These are phyloP conservation scores for Mercenaria mercenaria DNA, from an alignment of 1,140 invertebrate genomes.

Conservation along the genomic window DNA sequence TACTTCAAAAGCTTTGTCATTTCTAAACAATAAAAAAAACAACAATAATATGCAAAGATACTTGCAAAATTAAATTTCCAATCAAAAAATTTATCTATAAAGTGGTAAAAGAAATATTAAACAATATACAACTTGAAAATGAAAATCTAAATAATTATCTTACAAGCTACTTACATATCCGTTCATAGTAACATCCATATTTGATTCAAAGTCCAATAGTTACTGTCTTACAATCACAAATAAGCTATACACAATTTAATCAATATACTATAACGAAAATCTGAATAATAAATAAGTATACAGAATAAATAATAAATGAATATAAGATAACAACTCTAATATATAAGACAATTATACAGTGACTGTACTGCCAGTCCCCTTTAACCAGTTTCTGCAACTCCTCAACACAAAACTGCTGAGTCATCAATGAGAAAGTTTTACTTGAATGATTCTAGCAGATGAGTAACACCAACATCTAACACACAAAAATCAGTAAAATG, in stretches of 20 bases:
- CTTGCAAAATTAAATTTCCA: no score
- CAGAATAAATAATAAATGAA: conserved; percentile 8
- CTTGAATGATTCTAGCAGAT: background rate
- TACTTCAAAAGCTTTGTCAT: no score
- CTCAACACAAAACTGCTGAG: background rate
- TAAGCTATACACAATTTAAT: background rate
- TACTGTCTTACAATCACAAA: no score
- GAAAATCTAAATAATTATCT: no score
- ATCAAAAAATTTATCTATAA: no score
- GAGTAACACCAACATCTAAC: conserved; percentile 2
- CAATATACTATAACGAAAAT: background rate
- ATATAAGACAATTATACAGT: background rate
- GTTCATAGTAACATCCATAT: conserved; percentile 9
- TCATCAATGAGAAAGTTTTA: background rate
- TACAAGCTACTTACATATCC: conserved; percentile 29
- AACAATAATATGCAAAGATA: no score
- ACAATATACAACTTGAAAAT: no score
- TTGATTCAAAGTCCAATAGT: background rate
- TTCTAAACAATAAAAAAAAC: no score
- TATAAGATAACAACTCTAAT: background rate
- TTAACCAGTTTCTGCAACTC: background rate
- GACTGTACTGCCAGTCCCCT: background rate
- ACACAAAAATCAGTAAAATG: background rate
- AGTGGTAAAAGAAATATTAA: no score
- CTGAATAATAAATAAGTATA: background rate